Evolutionary conservation across 2,888 invertebrate genomes (phyloP).

Genomic region (Elgonia sp.): DNA sequence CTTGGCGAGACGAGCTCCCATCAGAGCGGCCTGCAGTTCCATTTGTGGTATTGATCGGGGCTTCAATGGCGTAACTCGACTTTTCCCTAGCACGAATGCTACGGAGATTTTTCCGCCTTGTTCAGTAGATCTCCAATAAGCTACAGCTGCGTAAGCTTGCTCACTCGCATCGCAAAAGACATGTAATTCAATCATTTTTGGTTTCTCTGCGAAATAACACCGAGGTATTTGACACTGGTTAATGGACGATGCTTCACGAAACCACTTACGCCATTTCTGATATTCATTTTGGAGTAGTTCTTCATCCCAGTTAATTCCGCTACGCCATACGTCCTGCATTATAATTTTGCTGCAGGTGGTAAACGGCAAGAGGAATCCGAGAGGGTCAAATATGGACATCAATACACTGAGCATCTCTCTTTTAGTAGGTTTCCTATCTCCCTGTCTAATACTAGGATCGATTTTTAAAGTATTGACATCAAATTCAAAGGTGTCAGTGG

Average conservation of each 20-base stretch:
- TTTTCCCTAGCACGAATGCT: no score
- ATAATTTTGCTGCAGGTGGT: neutral
- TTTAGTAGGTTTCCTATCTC: neutral
- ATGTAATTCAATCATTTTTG: neutral
- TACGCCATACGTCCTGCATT: neutral
- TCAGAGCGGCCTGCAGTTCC: no score
- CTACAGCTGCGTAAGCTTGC: slow-evolving; percentile 8
- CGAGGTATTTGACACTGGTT: neutral
- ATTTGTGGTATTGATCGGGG: no score
- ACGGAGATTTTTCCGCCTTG: no score
- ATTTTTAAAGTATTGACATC: neutral
- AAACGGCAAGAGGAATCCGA: neutral
- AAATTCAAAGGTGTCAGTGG: neutral
- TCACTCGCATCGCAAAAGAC: no score
- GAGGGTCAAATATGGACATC: slow-evolving; percentile 6
- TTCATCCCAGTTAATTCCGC: slow-evolving; percentile 6
- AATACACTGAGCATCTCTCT: neutral
- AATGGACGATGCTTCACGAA: neutral
- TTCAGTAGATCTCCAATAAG: no score
- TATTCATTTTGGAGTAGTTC: neutral
- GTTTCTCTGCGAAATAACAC: neutral
- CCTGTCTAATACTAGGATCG: neutral
- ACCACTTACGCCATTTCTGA: neutral
- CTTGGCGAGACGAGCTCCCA: no score
- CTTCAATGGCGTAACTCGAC: no score